phyloP scores from a whole-genome alignment of 2,113 vertebrate species.

The Xenus cinereus region DNA sequence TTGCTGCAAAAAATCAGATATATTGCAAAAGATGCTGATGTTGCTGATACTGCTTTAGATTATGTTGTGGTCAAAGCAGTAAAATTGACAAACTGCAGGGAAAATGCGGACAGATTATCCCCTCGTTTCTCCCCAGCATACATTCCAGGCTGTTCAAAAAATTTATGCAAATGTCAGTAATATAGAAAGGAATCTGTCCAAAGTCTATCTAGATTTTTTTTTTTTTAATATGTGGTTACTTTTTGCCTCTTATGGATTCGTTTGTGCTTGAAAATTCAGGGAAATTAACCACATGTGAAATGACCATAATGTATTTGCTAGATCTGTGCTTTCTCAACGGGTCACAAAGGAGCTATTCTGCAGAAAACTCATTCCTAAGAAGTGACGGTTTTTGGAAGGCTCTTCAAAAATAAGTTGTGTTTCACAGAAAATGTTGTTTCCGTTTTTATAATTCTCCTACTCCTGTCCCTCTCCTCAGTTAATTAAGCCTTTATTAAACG shows the following conservation, averaged over 20 bases:
- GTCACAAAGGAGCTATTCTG: neutral
- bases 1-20: neutral
- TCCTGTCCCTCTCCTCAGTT: neutral
- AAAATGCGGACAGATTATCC: neutral
- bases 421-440: neutral
- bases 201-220: neutral
- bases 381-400: neutral
- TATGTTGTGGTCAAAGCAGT: neutral
- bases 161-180: neutral
- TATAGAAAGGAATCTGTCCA: neutral
- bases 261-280: neutral
- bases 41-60: neutral
- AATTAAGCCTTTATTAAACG: constrained; percentile 14
- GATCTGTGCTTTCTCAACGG: neutral
- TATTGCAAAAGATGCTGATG: neutral
- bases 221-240: neutral
- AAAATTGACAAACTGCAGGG: neutral
- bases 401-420: neutral
- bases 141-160: neutral
- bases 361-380: neutral
- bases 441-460: neutral
- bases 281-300: neutral
- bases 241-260: neutral
- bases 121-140: neutral
- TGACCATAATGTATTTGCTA: neutral